Evolutionary conservation across 92 coral and sea anemone species (phyloP).

Genomic region (Parazoanthus atlanticus): DNA sequence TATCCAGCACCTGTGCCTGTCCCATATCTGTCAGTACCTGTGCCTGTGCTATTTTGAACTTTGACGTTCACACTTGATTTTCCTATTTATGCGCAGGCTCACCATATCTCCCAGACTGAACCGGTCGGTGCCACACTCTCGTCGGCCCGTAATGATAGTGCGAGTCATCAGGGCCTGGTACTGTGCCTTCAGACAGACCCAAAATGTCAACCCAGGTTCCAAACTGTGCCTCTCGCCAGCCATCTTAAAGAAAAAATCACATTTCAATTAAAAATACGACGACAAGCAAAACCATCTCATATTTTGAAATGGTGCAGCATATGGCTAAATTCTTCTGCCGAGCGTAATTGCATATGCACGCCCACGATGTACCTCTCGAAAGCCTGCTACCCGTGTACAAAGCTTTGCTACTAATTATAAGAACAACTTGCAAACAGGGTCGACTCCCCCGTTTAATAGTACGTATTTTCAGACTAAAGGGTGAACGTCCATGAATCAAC

Average conservation of each 20-base stretch:
- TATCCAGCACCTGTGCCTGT: no score
- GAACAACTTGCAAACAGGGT: no score
- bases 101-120: slow-evolving; percentile 36
- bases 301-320: neutral
- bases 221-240: slow-evolving; percentile 33
- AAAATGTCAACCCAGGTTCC: slow-evolving; percentile 41
- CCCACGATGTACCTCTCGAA: neutral
- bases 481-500: no score
- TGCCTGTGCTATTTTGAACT: neutral
- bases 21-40: neutral
- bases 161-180: neutral
- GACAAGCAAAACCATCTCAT: neutral
- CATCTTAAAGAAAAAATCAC: neutral
- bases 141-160: slow-evolving; percentile 34
- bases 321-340: neutral
- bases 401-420: no score
- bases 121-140: slow-evolving; percentile 33
- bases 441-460: no score
- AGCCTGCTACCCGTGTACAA: neutral
- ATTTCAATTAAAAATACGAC: neutral
- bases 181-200: slow-evolving; percentile 34
- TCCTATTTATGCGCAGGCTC: neutral
- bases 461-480: no score
- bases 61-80: neutral
- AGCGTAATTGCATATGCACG: neutral